Base-by-base conservation (phyloP, 23 tunicate species). In the Ciona savignyi region DNA sequence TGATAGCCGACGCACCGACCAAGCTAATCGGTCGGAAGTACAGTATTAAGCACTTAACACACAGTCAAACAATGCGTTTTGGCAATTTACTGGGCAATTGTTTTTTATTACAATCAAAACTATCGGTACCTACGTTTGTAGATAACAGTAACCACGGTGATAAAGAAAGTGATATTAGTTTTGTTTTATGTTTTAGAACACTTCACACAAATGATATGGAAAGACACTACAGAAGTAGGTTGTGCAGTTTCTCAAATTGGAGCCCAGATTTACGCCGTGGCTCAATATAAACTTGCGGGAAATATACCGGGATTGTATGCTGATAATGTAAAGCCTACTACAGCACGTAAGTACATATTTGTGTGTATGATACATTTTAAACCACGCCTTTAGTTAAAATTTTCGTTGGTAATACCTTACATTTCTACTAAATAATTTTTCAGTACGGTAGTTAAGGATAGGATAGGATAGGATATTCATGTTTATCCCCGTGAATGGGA, bases 161-260 rank as follows among this genome's bases (percentile, higher is more conserved):
- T 20, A 11, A 49, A 49, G 19, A 49, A 11, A 11, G 15, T 49
- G 20, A 15, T 11, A 11, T 49, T 49, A 49, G 20, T 49, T 49
- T 49, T 49, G 20, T 49, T 49, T 49, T 49, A n/a, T n/a, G n/a
- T n/a, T n/a, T 6, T 15, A 65, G 69, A 65, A 65, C 69, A 65
- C 69, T 65, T 65, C 24, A 65, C 23, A 19, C 69, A 65, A 24
- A 25, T 65, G 6, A 25, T 65, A 15, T 65, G 69, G 69, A 65
- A 65, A n/a, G 69, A 65, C 9, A 65, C 69, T 19, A 24, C 11
- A 19, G 23, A 25, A 22, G 69, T 65, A n/a, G 69, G 69, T 15
- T 65, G 69, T 65, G 69, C 69, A 22, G 9, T 24, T n/a, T 11
- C 21, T 6, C 24, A 65, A 24, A 22, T 6, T 9, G 23, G 69